Percentiles rank a stretch among this genome's conserved stretches.
phyloP scores from a whole-genome alignment of 2,888 invertebrate species.

The Ptychoptera albimana region DNA sequence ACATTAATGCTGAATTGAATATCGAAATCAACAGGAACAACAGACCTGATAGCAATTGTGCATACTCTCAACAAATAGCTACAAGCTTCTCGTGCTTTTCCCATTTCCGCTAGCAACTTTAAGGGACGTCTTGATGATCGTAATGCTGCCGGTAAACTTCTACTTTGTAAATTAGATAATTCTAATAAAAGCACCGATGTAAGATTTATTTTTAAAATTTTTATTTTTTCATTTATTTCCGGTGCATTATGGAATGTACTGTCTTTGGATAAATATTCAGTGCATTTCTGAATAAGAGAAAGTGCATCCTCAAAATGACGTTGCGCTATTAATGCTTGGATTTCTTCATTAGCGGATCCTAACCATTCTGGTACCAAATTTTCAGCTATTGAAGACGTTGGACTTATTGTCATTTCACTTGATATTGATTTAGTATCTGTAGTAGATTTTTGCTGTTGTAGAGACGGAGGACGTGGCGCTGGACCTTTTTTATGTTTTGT shows the following conservation, averaged over 20 bases:
- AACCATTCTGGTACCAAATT: constrained; percentile 65
- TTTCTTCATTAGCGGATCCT: constrained; percentile 77
- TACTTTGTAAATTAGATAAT: constrained; percentile 75
- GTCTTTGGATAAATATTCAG: constrained; percentile 33
- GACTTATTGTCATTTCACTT: constrained; percentile 16
- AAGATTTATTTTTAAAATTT: constrained; percentile 54
- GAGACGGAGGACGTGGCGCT: constrained; percentile 29
- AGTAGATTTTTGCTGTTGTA: constrained; percentile 14
- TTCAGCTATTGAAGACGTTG: constrained; percentile 19
- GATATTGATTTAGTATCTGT: constrained; percentile 16
- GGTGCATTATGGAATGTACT: constrained; percentile 19
- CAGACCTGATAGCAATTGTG: constrained; percentile 22
- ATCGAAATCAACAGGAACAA: no score
- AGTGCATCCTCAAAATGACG: constrained; percentile 90
- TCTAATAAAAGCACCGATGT: constrained; percentile 82
- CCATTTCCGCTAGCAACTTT: constrained; percentile 44
- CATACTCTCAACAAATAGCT: constrained; percentile 26
- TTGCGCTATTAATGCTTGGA: constrained; percentile 90
- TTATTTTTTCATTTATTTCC: constrained; percentile 36
- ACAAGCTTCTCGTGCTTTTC: constrained; percentile 29
- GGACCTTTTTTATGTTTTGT: constrained; percentile 41
- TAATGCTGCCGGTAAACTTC: constrained; percentile 78
- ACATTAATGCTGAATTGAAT: not conserved
- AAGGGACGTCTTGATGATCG: constrained; percentile 74
- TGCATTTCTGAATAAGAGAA: constrained; percentile 54